These are phyloP conservation scores for Tholera decimalis DNA, from an alignment of 2,888 invertebrate species.

Conservation along the genomic window DNA sequence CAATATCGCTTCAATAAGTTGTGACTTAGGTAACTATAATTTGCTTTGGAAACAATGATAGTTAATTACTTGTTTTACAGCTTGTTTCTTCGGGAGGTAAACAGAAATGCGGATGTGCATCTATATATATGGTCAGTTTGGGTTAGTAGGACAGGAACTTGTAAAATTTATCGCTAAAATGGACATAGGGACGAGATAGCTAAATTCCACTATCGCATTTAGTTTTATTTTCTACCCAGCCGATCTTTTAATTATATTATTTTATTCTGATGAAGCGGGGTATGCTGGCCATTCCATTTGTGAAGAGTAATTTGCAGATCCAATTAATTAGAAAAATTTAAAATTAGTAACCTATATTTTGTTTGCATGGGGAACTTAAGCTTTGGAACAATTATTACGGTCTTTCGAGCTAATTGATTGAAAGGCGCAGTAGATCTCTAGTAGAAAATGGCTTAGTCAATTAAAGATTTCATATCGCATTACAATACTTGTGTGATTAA, in stretches of 20 bases:
- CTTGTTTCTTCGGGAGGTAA: not conserved
- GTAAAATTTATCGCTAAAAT: not conserved
- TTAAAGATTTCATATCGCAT: conserved; percentile 43
- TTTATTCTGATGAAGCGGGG: too few relatives aligned
- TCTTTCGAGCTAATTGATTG: not conserved
- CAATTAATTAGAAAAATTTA: too few relatives aligned
- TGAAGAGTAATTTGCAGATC: not conserved
- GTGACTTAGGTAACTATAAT: conserved; percentile 15
- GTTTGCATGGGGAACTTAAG: not conserved
- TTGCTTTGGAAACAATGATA: conserved; percentile 27
- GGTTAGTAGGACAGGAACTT: not conserved
- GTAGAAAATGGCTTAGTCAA: conserved; percentile 37
- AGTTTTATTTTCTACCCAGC: not conserved
- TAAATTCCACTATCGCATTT: not conserved
- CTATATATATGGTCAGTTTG: not conserved
- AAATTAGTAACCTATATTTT: too few relatives aligned
- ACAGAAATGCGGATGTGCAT: conserved; percentile 2
- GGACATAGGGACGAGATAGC: not conserved
- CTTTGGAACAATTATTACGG: not conserved
- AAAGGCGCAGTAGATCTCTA: conserved; percentile 15
- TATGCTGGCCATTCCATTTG: not conserved
- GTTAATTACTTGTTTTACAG: conserved; percentile 35
- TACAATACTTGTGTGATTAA: conserved; percentile 49
- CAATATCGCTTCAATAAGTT: conserved; percentile 37
- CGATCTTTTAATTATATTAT: not conserved